These are phyloP conservation scores for Drosophila lini DNA, from an alignment of 1,140 invertebrate genomes.

Conservation along the genomic window DNA sequence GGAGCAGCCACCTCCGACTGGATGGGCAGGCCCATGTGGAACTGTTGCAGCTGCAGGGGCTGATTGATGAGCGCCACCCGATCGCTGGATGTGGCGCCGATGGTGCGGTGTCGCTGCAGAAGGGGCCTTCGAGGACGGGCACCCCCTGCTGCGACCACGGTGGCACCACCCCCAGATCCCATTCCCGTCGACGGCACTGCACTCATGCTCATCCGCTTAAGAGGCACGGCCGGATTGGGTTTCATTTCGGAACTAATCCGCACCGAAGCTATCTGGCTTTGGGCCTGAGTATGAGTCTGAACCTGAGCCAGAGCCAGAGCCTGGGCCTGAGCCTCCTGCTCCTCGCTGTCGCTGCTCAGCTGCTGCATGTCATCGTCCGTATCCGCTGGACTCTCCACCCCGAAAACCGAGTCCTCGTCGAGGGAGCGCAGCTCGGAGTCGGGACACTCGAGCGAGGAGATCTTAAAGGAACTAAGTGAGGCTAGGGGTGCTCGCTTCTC, in stretches of 20 bases:
- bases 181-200: slow-evolving; percentile 23
- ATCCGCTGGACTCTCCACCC: slow-evolving; percentile 85
- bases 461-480: slow-evolving; percentile 90
- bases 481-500: slow-evolving; percentile 89
- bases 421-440: slow-evolving; percentile 87
- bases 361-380: slow-evolving; percentile 92
- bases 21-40: slow-evolving; percentile 33
- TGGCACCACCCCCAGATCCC: not conserved
- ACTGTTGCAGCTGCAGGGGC: slow-evolving; percentile 29
- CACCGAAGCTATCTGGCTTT: slow-evolving; percentile 17
- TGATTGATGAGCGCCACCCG: slow-evolving; percentile 56
- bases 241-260: slow-evolving; percentile 17
- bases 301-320: slow-evolving; percentile 8
- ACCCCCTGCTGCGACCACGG: slow-evolving; percentile 11
- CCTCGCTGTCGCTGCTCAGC: slow-evolving; percentile 91
- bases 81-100: slow-evolving; percentile 63
- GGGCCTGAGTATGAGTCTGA: not conserved
- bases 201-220: slow-evolving; percentile 69
- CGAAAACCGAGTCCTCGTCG: slow-evolving; percentile 90
- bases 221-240: slow-evolving; percentile 32
- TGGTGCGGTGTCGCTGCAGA: slow-evolving; percentile 76
- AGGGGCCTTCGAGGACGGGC: slow-evolving; percentile 62
- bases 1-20: slow-evolving; percentile 46
- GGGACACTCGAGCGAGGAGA: slow-evolving; percentile 88
- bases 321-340: slow-evolving; percentile 56